A percentile compares a stretch with the other conserved stretches of the same genome.
These are phyloP conservation scores for Torymus tubicola DNA, from an alignment of 2,888 invertebrate genomes.

Conservation along the genomic window DNA sequence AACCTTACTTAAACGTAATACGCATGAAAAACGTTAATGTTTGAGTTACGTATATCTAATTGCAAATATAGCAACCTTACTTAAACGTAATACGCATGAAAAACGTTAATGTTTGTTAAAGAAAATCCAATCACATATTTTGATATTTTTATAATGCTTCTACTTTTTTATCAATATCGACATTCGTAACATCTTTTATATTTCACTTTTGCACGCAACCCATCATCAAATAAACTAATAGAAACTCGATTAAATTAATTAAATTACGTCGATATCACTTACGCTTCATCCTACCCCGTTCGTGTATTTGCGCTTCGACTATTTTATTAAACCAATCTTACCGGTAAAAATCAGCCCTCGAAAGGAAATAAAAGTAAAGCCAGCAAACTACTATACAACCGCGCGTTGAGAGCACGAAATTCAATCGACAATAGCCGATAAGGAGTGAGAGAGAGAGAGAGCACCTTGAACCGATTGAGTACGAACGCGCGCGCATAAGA, in stretches of 20 bases:
- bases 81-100: no score
- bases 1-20: no score
- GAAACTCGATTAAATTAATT: background rate
- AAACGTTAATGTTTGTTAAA: no score
- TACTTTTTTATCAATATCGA: no score
- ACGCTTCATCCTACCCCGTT: conserved; percentile 52
- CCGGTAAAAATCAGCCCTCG: background rate
- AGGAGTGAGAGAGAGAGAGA: background rate
- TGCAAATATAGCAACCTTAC: no score
- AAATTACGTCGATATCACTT: background rate
- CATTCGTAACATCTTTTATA: no score
- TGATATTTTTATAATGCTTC: no score
- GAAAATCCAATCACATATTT: no score
- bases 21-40: no score
- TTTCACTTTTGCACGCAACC: no score
- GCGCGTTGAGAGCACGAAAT: background rate
- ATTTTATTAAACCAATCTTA: background rate
- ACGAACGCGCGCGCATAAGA: background rate
- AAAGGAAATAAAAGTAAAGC: background rate
- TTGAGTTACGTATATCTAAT: no score
- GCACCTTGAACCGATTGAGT: conserved; percentile 23
- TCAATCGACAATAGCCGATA: conserved; percentile 26
- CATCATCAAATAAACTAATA: background rate
- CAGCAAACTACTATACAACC: no score
- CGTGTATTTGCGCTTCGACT: conserved; percentile 35